Conservation (phyloP, 2,888 invertebrate genomes). For the Urechis unicinctus region DNA sequence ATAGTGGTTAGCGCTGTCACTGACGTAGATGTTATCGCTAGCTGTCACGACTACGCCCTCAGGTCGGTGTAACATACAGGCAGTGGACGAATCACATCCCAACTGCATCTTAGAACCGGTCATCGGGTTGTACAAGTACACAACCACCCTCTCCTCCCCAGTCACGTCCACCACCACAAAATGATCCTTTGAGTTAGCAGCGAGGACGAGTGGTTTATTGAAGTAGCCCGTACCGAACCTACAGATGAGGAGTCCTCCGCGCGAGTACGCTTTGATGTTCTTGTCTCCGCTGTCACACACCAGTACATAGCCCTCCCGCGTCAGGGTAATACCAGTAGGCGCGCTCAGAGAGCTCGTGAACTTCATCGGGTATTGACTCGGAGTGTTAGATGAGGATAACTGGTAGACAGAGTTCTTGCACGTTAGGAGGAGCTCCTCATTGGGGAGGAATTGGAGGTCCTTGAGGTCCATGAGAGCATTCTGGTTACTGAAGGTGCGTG, state of each 20-base stretch:
- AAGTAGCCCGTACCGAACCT: conserved; percentile 9
- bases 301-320: conserved; percentile 2
- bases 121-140: conserved; percentile 6
- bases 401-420: too few species aligned
- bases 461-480: background rate
- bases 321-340: conserved; percentile 3
- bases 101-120: conserved; percentile 1
- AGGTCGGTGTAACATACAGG: conserved; percentile 3
- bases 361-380: background rate
- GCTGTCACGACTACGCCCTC: background rate
- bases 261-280: conserved; percentile 7
- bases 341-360: background rate
- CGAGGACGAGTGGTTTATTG: background rate
- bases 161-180: conserved; percentile 1
- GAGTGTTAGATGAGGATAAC: too few species aligned
- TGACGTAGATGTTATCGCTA: conserved; percentile 1
- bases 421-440: conserved; percentile 1
- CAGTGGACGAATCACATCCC: background rate
- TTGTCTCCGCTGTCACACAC: background rate
- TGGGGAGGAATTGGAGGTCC: conserved; percentile 2
- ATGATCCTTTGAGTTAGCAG: background rate
- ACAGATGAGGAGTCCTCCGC: conserved; percentile 2
- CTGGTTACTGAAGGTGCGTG: too few species aligned
- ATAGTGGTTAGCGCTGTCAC: conserved; percentile 6
- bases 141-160: background rate